A percentile compares a stretch with the other conserved stretches of the same genome.
These are phyloP conservation scores for Tipula lateralis DNA, from an alignment of 2,888 invertebrate genomes.

Conservation along the genomic window DNA sequence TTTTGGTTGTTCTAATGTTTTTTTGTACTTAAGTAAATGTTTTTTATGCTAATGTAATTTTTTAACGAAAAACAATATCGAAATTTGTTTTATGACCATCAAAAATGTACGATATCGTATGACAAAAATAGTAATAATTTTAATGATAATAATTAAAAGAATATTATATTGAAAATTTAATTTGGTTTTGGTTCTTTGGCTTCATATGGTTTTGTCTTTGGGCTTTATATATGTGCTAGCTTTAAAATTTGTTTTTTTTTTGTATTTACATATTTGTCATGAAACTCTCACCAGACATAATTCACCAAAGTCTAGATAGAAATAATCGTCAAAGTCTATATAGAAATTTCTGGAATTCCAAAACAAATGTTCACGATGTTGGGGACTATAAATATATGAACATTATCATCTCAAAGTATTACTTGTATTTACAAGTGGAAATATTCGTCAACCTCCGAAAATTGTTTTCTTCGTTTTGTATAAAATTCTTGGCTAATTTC, in stretches of 20 bases:
- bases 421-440: not conserved
- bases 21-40: slow-evolving; percentile 19
- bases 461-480: not conserved
- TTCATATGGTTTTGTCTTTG: not conserved
- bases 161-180: slow-evolving; percentile 3
- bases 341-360: not conserved
- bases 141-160: not conserved
- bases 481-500: not conserved
- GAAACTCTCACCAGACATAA: not conserved
- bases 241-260: not conserved
- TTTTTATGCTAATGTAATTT: slow-evolving; percentile 15
- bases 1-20: not conserved
- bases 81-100: slow-evolving; percentile 4
- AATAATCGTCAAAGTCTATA: too few relatives aligned
- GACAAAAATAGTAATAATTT: not conserved
- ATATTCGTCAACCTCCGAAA: not conserved
- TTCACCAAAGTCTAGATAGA: not conserved
- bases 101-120: not conserved
- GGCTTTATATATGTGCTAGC: slow-evolving; percentile 3
- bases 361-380: not conserved
- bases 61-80: not conserved
- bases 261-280: not conserved
- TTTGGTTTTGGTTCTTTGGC: not conserved
- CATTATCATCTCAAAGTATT: not conserved
- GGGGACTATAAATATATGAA: not conserved